Base-by-base conservation (phyloP, 2,113 vertebrate genomes). In the Manacus vitellinus region DNA sequence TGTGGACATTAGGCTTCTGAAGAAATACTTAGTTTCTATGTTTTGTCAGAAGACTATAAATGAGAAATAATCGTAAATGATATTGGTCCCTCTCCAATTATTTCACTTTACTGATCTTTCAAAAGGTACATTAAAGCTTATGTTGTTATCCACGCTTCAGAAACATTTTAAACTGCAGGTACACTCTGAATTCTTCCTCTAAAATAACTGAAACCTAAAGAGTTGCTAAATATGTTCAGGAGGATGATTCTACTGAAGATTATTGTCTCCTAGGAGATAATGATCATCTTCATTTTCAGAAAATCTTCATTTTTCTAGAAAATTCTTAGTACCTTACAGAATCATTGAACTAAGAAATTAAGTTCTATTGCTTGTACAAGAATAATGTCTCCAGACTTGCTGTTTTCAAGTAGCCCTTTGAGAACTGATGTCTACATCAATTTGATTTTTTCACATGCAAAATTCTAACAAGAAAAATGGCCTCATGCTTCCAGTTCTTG, bases 241-340 rank as follows among this genome's bases (percentile, higher is more conserved):
- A 70, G 31, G 43, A 46, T 81, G 73, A 76, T 74, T 41, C 43
- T 58, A 7, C 6, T n/a, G 65, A 66, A 71, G 16, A 80, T 76
- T 85, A 68, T 52, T 80, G 47, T 94, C 56, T 86, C 65, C 65
- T 89, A 95, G 92, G 91, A 94, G 65, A 95, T 91, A 92, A 91
- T 0, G 9, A 84, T 74, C 19, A 59, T 66, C n/a, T 62, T 89
- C 13, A 73, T 88, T 94, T 90, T 80, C 79, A 90, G 39, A 41
- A 41, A 41, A 41, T 41, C 39, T 41, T 41, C 39, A 41, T 41
- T 41, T 56, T 91, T 91, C 83, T 51, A 35, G 33, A 94, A 94
- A 88, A 84, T 66, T 33, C 59, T 62, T 55, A 18, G 18, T 88
- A 51, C 23, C 23, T 94, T 62, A 47, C 47, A 43, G 67, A 65